phyloP scores from a whole-genome alignment of 2,113 vertebrate genomes.

The Stomatorhinus ivindoensis region DNA sequence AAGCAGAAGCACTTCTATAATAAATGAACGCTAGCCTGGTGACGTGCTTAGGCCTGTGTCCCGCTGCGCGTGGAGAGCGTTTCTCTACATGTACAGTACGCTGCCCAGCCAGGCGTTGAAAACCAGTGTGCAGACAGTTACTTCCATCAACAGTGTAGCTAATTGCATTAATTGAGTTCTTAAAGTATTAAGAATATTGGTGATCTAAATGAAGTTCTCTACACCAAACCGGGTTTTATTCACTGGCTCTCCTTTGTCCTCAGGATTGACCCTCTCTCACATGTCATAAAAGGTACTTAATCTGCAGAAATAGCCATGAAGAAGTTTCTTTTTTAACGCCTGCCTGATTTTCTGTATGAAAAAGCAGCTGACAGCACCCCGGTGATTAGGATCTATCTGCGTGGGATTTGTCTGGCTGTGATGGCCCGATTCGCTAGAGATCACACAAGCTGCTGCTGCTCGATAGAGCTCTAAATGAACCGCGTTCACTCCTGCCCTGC shows the following conservation, averaged over 20 bases:
- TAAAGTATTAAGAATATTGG: not conserved
- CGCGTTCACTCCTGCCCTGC: constrained; percentile 26
- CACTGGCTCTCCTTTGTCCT: not conserved
- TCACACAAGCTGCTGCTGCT: constrained; percentile 27
- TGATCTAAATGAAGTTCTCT: not conserved
- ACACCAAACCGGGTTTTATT: not conserved
- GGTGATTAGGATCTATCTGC: not conserved
- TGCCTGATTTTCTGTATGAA: not conserved
- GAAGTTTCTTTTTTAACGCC: not conserved
- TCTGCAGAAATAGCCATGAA: not conserved
- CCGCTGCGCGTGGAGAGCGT: not conserved
- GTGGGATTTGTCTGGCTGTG: not conserved
- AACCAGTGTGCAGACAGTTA: not conserved
- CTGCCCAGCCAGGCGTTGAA: not conserved
- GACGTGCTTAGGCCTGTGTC: not conserved
- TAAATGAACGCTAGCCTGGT: not conserved
- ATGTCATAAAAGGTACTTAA: not conserved
- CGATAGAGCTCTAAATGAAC: constrained; percentile 40
- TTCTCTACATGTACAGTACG: not conserved
- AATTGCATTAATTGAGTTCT: not conserved
- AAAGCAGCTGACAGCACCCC: not conserved
- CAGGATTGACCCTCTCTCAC: not conserved
- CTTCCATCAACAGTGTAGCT: not conserved
- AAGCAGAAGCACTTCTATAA: not conserved
- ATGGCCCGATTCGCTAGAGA: constrained; percentile 31